phyloP scores from a whole-genome alignment of 2,888 invertebrate genomes.

The Timandra comae region DNA sequence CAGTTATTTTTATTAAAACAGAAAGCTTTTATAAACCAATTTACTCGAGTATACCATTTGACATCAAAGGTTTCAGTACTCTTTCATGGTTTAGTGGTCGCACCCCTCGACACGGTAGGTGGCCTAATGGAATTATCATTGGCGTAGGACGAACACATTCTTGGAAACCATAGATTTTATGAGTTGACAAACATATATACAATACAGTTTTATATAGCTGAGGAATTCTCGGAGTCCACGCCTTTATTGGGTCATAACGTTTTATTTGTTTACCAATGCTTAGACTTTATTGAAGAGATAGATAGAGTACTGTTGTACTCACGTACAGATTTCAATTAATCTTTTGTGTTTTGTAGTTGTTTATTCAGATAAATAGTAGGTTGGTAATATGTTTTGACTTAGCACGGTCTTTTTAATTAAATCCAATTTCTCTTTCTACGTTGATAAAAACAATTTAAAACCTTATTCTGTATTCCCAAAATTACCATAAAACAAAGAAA shows the following conservation, averaged over 20 bases:
- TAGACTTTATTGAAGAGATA: too few relatives aligned
- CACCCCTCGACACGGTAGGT: slow-evolving; percentile 14
- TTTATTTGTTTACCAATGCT: slow-evolving; percentile 1
- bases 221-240: slow-evolving; percentile 2
- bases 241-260: slow-evolving; percentile 3
- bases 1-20: slow-evolving; percentile 3
- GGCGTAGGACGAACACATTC: slow-evolving; percentile 9
- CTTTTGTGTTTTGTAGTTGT: too few relatives aligned
- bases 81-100: slow-evolving; percentile 16
- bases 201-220: too few relatives aligned
- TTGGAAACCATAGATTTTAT: slow-evolving; percentile 2
- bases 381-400: too few relatives aligned
- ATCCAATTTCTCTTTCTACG: too few relatives aligned
- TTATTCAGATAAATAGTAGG: too few relatives aligned
- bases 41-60: slow-evolving; percentile 14
- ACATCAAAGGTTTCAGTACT: slow-evolving; percentile 16
- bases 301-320: too few relatives aligned
- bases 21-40: slow-evolving; percentile 15
- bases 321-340: too few relatives aligned
- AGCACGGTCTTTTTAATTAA: too few relatives aligned
- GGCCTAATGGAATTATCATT: slow-evolving; percentile 16
- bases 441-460: too few relatives aligned
- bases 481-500: too few relatives aligned
- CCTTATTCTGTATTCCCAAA: too few relatives aligned
- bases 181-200: background rate